Evolutionary conservation across 1,140 invertebrate genomes (phyloP).

Genomic region (Patella vulgata): DNA sequence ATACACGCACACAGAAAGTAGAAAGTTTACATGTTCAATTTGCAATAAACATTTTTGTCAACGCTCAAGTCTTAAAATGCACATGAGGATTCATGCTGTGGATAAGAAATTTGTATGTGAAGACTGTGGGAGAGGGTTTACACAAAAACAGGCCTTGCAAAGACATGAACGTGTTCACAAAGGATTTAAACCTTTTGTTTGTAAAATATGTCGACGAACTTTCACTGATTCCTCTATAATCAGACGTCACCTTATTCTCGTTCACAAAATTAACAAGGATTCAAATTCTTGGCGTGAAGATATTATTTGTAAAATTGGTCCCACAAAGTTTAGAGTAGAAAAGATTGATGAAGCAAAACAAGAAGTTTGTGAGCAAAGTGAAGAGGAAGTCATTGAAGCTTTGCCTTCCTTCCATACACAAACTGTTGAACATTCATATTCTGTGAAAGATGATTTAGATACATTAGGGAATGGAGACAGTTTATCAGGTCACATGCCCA

Average conservation of each 20-base stretch:
- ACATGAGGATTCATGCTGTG: slow-evolving; percentile 52
- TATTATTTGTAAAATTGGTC: slow-evolving; percentile 28
- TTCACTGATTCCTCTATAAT: slow-evolving; percentile 66
- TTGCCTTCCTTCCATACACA: background rate
- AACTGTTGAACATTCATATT: background rate
- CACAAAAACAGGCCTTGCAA: slow-evolving; percentile 55
- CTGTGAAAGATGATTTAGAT: no score
- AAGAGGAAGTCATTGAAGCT: background rate
- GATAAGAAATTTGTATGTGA: slow-evolving; percentile 45
- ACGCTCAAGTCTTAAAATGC: slow-evolving; percentile 63
- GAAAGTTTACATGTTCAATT: slow-evolving; percentile 63
- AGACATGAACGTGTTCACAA: slow-evolving; percentile 90
- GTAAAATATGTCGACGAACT: slow-evolving; percentile 71
- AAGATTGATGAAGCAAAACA: background rate
- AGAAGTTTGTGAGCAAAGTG: background rate
- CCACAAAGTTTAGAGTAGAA: background rate
- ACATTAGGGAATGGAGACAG: no score
- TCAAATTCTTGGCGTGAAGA: slow-evolving; percentile 48
- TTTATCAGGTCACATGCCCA: no score
- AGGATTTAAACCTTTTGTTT: slow-evolving; percentile 88
- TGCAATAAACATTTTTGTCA: slow-evolving; percentile 75
- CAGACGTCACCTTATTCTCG: slow-evolving; percentile 53
- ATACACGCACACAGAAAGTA: slow-evolving; percentile 41
- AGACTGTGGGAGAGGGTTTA: slow-evolving; percentile 56
- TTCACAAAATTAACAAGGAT: slow-evolving; percentile 54